Base-by-base conservation (phyloP, 2,888 invertebrate species). In the Himalopsyche tibetana region DNA sequence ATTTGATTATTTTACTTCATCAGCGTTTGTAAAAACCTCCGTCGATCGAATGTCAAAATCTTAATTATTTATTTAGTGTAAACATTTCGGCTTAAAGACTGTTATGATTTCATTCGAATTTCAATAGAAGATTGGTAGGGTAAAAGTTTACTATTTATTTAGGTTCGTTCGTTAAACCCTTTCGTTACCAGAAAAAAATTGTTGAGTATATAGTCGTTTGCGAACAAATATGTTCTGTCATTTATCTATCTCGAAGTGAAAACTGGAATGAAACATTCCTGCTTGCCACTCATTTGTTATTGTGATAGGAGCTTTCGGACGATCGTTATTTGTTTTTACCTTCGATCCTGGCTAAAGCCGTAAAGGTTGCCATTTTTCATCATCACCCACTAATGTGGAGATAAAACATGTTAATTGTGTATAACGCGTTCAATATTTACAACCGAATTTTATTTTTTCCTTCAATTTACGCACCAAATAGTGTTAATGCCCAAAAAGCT, bases 201-300 rank as follows among this genome's bases (percentile, higher is more conserved):
- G 19, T 28, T 19, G 8, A 63, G n/a, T 19, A 63, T 63, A 63
- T 63, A 63, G 63, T 19, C 63, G 63, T 28, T 63, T 63, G 63
- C 63, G 19, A 63, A 19, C n/a, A 19, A 63, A 28, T 63, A 63
- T 19, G 19, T 28, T 19, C 63, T 63, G 63, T 63, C 19, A 63
- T 63, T 63, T 63, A 82, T 82, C 56, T 45, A 38, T 82, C 82
- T 55, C 55, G 82, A 45, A 79, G 69, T 42, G 40, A 42, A 17
- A 83, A 42, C 83, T 79, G 51, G 83, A 83, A 83, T 83, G 79
- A 83, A 69, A 79, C 83, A 79, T 79, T 38, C 83, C 83, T 51
- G 79, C 45, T 79, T 28, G 45, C 79, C 45, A 51, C 83, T 83
- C 83, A 79, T 83, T 83, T 83, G 83, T 83, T 83, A 83, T 83